phyloP scores from a whole-genome alignment of 2,113 vertebrate species.

The Rhineura floridana region DNA sequence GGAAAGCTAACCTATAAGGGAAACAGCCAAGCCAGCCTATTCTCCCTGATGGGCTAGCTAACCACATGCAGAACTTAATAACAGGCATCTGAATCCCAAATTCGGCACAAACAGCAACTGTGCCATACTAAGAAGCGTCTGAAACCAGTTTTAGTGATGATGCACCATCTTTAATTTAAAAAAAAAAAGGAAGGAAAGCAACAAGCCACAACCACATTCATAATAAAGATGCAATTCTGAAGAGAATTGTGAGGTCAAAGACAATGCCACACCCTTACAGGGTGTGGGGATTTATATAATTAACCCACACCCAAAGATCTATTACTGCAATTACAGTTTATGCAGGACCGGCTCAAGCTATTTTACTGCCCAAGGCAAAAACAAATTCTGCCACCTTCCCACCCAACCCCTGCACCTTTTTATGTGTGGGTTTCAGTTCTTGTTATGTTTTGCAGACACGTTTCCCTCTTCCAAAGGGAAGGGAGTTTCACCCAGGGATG shows the following conservation, averaged over 20 bases:
- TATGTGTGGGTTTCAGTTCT: not conserved
- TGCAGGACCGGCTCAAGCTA: not conserved
- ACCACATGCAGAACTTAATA: not conserved
- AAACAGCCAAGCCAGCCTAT: not conserved
- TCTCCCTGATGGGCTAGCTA: not conserved
- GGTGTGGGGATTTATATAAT: constrained; percentile 66
- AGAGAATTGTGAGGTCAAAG: constrained; percentile 56
- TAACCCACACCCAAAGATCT: constrained; percentile 54
- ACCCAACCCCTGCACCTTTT: not conserved
- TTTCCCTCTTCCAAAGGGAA: not conserved
- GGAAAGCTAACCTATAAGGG: not conserved
- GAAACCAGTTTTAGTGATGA: not conserved
- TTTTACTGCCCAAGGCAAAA: constrained; percentile 2
- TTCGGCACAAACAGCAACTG: not conserved
- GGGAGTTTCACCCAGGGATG: not conserved
- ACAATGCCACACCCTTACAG: constrained; percentile 46
- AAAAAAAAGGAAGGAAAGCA: constrained; percentile 1
- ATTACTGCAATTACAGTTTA: constrained; percentile 45
- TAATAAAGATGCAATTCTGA: constrained; percentile 55
- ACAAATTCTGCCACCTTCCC: not conserved
- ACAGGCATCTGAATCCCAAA: not conserved
- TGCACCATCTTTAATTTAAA: not conserved
- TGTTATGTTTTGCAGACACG: not conserved
- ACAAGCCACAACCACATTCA: constrained; percentile 39
- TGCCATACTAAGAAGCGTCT: not conserved